Base-by-base conservation (phyloP, 1,140 invertebrate species). In the Phortica variegata region DNA sequence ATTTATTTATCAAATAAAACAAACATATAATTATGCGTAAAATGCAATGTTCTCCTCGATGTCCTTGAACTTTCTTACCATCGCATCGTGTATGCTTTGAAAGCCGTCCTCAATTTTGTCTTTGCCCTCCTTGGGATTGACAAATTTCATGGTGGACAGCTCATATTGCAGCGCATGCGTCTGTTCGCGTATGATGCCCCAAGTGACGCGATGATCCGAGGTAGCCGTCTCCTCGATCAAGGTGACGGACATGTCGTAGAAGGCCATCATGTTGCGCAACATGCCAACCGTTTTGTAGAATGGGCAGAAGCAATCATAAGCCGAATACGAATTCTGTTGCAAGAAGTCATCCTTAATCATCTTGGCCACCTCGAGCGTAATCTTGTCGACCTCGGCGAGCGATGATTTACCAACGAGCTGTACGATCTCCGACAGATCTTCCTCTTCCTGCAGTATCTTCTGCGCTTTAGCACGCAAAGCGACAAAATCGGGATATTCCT, bases 321-420 rank as follows among this genome's bases (percentile, higher is more conserved):
- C 2, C 1, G 58, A 62, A 39, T 73, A 73, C 3, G 71, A 73
- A 45, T 73, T 73, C 40, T 73, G 70, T 29, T 73, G 70, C 31
- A 73, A 47, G 13, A 73, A 73, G 34, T 73, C 71, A 15, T 73
- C 71, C 51, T 73, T 73, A 10, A 73, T 42, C 49, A 73, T 56
- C 29, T 61, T 57, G 17, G 71, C 71, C 26, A 65, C 63, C 53
- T 73, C 71, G 12, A 73, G 54, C 1, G 63, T 71, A 0, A 73
- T 65, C 37, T 73, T 73, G 21, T 73, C 71, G 3, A 36, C 9
- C 40, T 73, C 71, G 18, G 61, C 68, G 0, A 93, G 74, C 2
- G 90, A 90, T 2, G 84, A 85, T 77, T 90, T 91, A 54, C 91
- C 91, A 44, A 93, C 89, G n/a, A 93, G 76, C 63, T 92, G 89